A percentile compares a stretch with the other conserved stretches of the same genome.
These are phyloP conservation scores for Drosophila nigrodunni DNA, from an alignment of 1,140 invertebrate species.

Conservation along the genomic window DNA sequence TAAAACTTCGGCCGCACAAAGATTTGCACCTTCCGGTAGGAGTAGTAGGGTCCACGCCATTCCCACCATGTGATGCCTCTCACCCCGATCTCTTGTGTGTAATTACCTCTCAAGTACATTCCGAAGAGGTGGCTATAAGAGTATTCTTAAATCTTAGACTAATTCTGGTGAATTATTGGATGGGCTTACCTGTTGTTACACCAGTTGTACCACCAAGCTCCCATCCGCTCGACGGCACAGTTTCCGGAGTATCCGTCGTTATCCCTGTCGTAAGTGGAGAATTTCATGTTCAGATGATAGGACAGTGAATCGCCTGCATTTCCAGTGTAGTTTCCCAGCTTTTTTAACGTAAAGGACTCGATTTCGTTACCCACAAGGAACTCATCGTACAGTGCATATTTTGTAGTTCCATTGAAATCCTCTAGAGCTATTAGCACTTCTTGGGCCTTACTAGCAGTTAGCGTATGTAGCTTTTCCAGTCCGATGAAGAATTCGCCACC, in stretches of 20 bases:
- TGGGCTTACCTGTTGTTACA: constrained; percentile 44
- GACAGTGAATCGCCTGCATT: constrained; percentile 7
- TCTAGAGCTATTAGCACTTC: constrained; percentile 88
- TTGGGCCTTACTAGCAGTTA: constrained; percentile 86
- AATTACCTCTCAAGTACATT: constrained; percentile 1
- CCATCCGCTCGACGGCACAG: constrained; percentile 87
- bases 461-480: constrained; percentile 86
- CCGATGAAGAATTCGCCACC: constrained; percentile 87
- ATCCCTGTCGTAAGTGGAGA: constrained; percentile 83
- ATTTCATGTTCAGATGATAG: constrained; percentile 9
- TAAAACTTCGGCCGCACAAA: constrained; percentile 7
- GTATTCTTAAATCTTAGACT: too few relatives aligned
- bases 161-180: neutral
- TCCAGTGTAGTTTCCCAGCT: constrained; percentile 86
- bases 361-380: constrained; percentile 88
- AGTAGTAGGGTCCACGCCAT: constrained; percentile 2
- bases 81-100: neutral
- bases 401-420: constrained; percentile 86
- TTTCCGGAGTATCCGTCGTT: constrained; percentile 86
- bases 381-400: constrained; percentile 87
- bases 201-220: constrained; percentile 88
- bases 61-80: constrained; percentile 10
- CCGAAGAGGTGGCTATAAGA: constrained; percentile 11
- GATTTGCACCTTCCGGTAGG: constrained; percentile 6
- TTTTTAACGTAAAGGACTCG: constrained; percentile 87